These are phyloP conservation scores for Quiscalus mexicanus DNA, from an alignment of 2,113 vertebrate species.

Conservation along the genomic window DNA sequence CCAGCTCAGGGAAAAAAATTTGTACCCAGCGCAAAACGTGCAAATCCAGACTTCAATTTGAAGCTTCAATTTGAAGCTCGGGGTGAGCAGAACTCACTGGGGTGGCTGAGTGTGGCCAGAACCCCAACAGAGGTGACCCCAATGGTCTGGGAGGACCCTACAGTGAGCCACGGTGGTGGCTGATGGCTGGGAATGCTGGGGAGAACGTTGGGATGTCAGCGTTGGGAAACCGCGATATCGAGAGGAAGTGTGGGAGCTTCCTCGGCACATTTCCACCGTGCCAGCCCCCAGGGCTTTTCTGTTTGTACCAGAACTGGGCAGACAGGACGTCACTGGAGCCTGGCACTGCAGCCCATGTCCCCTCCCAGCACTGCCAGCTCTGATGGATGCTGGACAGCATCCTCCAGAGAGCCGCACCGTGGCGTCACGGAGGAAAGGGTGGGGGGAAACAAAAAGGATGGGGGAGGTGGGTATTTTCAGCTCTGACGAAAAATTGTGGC, in stretches of 20 bases:
- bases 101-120: background rate
- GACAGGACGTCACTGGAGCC: slow-evolving; percentile 49
- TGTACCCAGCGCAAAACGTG: fast-evolving
- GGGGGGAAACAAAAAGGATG: background rate
- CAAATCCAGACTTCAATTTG: background rate
- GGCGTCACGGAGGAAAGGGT: slow-evolving; percentile 39
- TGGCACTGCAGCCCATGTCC: background rate
- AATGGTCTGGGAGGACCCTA: background rate
- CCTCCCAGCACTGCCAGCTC: fast-evolving
- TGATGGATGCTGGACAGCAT: background rate
- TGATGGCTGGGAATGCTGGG: background rate
- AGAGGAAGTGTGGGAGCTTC: slow-evolving; percentile 52
- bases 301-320: slow-evolving; percentile 27
- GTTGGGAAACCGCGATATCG: background rate
- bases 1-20: background rate
- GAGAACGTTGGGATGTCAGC: background rate
- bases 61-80: fast-evolving
- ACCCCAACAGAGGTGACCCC: background rate
- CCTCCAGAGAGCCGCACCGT: background rate
- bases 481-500: background rate
- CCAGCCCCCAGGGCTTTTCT: background rate
- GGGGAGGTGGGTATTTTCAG: background rate
- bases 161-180: background rate
- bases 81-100: background rate
- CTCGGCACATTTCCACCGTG: background rate